Evolutionary conservation across 2,113 vertebrate genomes (phyloP).

Genomic region (Pica pica): DNA sequence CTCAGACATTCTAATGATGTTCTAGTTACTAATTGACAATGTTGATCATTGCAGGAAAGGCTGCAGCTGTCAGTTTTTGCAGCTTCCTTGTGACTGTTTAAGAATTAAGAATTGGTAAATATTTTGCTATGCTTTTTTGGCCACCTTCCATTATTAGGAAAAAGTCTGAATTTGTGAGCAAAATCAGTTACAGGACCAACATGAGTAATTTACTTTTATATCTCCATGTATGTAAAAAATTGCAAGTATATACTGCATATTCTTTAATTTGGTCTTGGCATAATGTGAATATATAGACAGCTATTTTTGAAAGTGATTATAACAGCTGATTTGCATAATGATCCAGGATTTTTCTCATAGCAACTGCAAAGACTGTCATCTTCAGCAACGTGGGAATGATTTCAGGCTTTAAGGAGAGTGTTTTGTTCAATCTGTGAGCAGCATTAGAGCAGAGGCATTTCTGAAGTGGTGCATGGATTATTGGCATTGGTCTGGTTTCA

Average conservation of each 20-base stretch:
- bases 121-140: not conserved
- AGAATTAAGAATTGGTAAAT: constrained; percentile 5
- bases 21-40: not conserved
- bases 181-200: not conserved
- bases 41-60: not conserved
- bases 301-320: constrained; percentile 24
- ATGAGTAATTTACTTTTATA: not conserved
- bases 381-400: not conserved
- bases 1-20: not conserved
- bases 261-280: constrained; percentile 24
- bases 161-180: not conserved
- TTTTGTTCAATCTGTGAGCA: not conserved
- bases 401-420: not conserved
- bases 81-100: not conserved
- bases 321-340: constrained; percentile 24
- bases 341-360: constrained; percentile 15
- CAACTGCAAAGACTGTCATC: not conserved
- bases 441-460: not conserved
- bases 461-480: not conserved
- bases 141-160: not conserved
- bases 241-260: not conserved
- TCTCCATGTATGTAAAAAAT: not conserved
- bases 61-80: not conserved
- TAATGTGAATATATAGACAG: not conserved
- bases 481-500: not conserved